Base-by-base conservation (phyloP, 2,113 vertebrate genomes). In the Potamarius usumacintae region DNA sequence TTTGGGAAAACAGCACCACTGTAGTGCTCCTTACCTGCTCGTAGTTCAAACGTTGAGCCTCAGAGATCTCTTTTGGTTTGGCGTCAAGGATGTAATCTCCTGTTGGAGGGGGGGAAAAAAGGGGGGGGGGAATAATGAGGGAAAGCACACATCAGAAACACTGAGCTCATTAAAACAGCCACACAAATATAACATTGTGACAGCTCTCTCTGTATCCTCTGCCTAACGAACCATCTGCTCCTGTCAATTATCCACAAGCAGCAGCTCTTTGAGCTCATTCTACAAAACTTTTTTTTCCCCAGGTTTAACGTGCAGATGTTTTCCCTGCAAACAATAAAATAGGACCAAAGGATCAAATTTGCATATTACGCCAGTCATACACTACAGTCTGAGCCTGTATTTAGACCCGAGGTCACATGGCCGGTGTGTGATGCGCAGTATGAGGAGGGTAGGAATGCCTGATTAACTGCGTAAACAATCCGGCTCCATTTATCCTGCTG, bases 71-170 rank as follows among this genome's bases (percentile, higher is more conserved):
- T 94, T 99, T 99, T 86, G 98, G 98, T 90, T 99, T 99, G 92
- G 98, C 96, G 34, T 99, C 98, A 91, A 99, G 96, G 92, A 99
- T 99, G 93, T 99, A 99, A 94, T 99, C 98, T 88, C 98, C 98
- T 99, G 92, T 89, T 94, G 27, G 11, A 53, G 81, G 11, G 63
- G 76, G 67, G 30, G 65, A 2, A 27, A 10, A 67, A 50, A 62
- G 22, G 48, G 53, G 77, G 82, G 79, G 27, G 48, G 71, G 22
- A 60, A 71, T 76, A 58, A 62, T 15, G 69, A 58, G 82, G 30
- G 60, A 89, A 79, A 72, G 53, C 65, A 76, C 34, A 82, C 80
- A 80, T 71, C 30, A 88, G 74, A 89, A 84, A 48, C 65, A 67
- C 27, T 17, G 25, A 48, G 34, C 63, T 83, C 79, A 84, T 83